Conservation (phyloP, 2,797 vertebrate species). For the Cetoscarus ocellatus region DNA sequence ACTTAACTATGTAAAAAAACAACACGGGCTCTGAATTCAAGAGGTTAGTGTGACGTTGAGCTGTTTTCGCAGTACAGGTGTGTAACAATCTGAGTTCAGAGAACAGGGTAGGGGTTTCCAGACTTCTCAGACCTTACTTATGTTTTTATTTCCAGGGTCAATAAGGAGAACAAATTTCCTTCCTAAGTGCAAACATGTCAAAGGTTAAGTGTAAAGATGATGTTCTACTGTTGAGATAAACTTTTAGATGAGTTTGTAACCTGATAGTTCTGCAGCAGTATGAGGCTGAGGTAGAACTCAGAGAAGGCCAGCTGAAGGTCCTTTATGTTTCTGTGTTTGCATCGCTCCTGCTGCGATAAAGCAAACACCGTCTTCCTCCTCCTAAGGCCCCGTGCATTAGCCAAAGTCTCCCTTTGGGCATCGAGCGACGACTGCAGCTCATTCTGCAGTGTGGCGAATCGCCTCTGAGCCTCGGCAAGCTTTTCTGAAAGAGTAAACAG, state of each 20-base stretch:
- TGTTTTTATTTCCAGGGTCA: no score
- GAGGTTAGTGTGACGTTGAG: no score
- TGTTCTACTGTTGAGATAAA: background rate
- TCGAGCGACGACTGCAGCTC: conserved; percentile 97
- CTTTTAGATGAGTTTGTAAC: conserved; percentile 80
- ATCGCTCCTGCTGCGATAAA: conserved; percentile 95
- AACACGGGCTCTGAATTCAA: no score
- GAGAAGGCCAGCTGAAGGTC: conserved; percentile 99
- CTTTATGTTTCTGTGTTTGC: conserved; percentile 96
- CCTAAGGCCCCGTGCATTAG: conserved; percentile 83
- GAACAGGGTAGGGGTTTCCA: no score
- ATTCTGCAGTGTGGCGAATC: conserved; percentile 96
- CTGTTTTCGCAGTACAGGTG: no score
- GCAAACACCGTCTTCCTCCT: conserved; percentile 94
- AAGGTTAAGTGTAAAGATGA: background rate
- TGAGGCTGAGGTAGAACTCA: conserved; percentile 99
- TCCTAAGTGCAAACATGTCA: background rate
- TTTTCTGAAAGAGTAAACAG: conserved; percentile 86
- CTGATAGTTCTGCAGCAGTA: conserved; percentile 96
- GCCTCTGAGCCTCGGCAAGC: conserved; percentile 95
- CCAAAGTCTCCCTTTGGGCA: conserved; percentile 92
- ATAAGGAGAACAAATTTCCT: background rate
- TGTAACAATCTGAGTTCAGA: no score
- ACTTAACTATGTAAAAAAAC: no score
- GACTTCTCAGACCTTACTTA: no score